Conservation (phyloP, 2,888 invertebrate species). For the Eurois occulta region DNA sequence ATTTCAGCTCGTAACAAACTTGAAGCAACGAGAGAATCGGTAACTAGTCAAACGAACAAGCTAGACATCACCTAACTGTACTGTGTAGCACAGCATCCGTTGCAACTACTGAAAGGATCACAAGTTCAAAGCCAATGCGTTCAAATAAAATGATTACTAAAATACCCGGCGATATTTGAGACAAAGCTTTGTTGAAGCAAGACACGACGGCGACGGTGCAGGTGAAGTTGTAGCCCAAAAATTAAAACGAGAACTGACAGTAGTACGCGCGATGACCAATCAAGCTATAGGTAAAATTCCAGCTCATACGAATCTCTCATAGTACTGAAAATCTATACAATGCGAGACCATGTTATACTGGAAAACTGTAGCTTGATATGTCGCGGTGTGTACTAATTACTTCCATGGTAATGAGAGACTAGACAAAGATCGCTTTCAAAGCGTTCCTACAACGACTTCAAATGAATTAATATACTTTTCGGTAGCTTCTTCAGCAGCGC, state of each 20-base stretch:
- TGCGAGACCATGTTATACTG: too few relatives aligned
- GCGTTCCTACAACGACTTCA: background rate
- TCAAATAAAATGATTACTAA: background rate
- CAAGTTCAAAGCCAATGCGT: background rate
- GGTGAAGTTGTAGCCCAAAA: background rate
- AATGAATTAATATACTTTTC: background rate
- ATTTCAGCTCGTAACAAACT: background rate
- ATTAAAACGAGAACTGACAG: background rate
- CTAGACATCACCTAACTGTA: background rate
- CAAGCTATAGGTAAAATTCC: too few relatives aligned
- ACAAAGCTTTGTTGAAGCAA: background rate
- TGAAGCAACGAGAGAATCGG: background rate
- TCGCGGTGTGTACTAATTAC: background rate
- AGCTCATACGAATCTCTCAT: too few relatives aligned
- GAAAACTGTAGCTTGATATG: too few relatives aligned
- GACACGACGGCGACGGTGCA: background rate
- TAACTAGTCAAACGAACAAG: constrained; percentile 29
- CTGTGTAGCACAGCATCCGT: background rate
- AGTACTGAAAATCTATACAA: too few relatives aligned
- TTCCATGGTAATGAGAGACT: background rate
- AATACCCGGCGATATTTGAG: background rate
- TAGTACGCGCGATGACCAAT: too few relatives aligned
- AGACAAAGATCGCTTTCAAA: background rate
- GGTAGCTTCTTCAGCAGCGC: background rate
- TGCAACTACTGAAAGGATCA: background rate